Evolutionary conservation across 30 jellyfish, hydroid and myxozoan species (phyloP), one percentile per base, ranked within the genome.

Genomic region (Pelagia noctiluca): DNA sequence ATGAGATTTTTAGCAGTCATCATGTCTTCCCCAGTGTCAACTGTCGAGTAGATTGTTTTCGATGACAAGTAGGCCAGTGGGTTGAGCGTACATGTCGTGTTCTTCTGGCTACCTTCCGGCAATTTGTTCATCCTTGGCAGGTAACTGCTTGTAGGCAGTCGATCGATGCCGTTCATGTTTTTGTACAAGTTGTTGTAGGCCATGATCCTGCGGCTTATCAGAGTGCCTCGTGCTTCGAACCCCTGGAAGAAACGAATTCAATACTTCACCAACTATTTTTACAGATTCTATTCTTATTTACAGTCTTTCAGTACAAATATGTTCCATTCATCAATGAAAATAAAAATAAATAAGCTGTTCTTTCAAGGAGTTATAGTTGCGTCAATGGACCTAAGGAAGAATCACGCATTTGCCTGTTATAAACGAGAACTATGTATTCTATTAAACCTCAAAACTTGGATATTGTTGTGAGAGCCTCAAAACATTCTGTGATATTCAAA

Each of bases 171-270:
- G 8, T 69, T 74, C 80, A 86, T 74, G 5, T 35, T 74, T n/a
- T 42, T 12, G 61, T 70, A 46, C 48, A 88, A 46, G 72, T 88
- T 88, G 60, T 78, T 63, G 48, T 69, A 42, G 0, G 97, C 61
- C 37, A 71, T 4, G 1, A 70, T 71, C 46, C 93, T 31, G 13
- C 52, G 60, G 71, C 97, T 88, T 21, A 88, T 88, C 24, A 37
- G 35, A 8, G 97, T 88, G 22, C 97, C 97, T 34, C 96, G 52
- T 32, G 96, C 88, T 62, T 79, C 93, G 75, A 88, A 88, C 0
- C 97, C 97, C 97, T 88, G 48, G 2, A 50, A 3, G 30, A 42
- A 5, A 42, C 57, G 16, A 16, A 42, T 5, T n/a, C n/a, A n/a
- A n/a, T n/a, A n/a, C n/a, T n/a, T n/a, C n/a, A n/a, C n/a, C n/a